These are phyloP conservation scores for Drosophila pruinosa DNA, from an alignment of 1,140 invertebrate species.

Conservation along the genomic window DNA sequence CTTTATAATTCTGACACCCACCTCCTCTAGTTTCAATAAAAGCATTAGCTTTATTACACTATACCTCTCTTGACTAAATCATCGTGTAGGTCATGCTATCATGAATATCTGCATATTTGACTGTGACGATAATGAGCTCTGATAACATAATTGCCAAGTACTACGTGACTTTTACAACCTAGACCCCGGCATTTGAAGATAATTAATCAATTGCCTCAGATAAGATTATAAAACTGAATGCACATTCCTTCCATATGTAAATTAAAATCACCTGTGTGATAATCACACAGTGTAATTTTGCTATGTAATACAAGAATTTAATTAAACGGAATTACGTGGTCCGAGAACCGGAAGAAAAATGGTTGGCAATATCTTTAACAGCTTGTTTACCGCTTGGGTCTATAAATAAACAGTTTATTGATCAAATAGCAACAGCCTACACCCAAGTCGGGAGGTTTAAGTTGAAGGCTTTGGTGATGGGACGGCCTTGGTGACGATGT, in stretches of 20 bases:
- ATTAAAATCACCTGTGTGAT: neutral
- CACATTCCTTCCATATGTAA: neutral
- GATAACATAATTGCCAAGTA: neutral
- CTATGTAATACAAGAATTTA: conserved; percentile 8
- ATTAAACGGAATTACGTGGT: conserved; percentile 7
- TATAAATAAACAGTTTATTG: conserved; percentile 68
- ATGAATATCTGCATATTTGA: neutral
- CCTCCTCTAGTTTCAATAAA: neutral
- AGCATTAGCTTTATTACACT: neutral
- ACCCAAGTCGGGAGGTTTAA: conserved; percentile 18
- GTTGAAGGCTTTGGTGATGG: conserved; percentile 41
- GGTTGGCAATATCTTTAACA: conserved; percentile 22
- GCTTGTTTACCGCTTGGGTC: conserved; percentile 23
- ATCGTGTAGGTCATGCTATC: neutral
- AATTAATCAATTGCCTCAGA: neutral
- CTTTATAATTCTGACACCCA: neutral
- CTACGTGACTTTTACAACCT: conserved; percentile 5
- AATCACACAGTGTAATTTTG: neutral
- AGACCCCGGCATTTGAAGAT: neutral
- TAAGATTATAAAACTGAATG: neutral
- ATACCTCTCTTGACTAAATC: too few species aligned
- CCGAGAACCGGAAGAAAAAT: neutral
- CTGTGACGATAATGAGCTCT: neutral
- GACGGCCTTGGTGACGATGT: conserved; percentile 23
- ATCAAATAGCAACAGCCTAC: conserved; percentile 65